phyloP scores from a whole-genome alignment of 2,888 invertebrate species.

The Amiota mariae region DNA sequence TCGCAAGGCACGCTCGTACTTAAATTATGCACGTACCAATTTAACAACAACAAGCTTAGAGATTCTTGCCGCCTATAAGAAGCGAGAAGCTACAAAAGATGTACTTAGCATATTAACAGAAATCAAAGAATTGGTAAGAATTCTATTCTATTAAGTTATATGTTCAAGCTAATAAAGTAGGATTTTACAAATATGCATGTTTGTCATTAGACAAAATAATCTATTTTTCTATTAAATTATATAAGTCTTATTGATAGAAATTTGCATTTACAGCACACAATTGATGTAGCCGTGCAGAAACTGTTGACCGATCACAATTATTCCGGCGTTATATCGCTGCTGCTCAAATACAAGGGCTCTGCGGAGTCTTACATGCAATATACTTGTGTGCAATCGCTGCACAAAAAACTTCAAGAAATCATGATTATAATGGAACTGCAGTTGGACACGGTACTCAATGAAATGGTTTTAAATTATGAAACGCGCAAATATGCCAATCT shows the following conservation, averaged over 20 bases:
- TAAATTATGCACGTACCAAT: conserved; percentile 85
- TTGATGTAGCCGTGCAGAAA: conserved; percentile 88
- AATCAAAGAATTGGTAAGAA: conserved; percentile 81
- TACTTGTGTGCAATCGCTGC: conserved; percentile 91
- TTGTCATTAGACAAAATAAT: too few relatives aligned
- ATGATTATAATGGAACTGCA: conserved; percentile 93
- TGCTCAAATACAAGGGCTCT: conserved; percentile 89
- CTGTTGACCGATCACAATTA: conserved; percentile 89
- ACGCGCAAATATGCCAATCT: conserved; percentile 85
- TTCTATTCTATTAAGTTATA: background rate
- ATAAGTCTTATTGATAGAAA: too few relatives aligned
- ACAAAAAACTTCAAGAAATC: conserved; percentile 90
- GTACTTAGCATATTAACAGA: conserved; percentile 86
- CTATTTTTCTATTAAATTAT: too few relatives aligned
- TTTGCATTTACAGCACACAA: conserved; percentile 73
- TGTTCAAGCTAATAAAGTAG: conserved; percentile 14
- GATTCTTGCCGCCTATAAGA: conserved; percentile 92
- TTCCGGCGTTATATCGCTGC: conserved; percentile 90
- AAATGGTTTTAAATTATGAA: conserved; percentile 82
- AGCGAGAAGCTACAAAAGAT: conserved; percentile 86
- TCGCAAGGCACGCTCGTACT: conserved; percentile 80
- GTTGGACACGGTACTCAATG: conserved; percentile 88
- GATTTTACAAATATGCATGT: too few relatives aligned
- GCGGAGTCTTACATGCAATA: conserved; percentile 90
- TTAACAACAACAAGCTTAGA: conserved; percentile 89